Base-by-base conservation (phyloP, 2,797 vertebrate species). In the Paguma larvata region DNA sequence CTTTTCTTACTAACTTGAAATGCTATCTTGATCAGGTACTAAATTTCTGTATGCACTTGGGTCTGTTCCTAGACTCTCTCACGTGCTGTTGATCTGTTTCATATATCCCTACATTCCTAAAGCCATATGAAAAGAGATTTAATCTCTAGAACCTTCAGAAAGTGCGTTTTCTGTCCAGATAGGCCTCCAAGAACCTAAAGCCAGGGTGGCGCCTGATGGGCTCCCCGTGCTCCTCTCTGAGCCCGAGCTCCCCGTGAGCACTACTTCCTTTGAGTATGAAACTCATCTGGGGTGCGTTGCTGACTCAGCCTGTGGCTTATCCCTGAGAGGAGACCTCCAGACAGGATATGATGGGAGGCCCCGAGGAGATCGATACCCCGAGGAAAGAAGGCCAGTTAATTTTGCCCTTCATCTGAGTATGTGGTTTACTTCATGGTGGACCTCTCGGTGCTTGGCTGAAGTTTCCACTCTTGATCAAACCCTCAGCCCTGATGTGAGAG, bases 61-160 rank as follows among this genome's bases (percentile, higher is more conserved):
- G 32, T 92, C 77, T 90, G 62, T 92, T 94, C 93, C 94, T 94
- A 90, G 86, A 89, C 44, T 65, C 9, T 84, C 13, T 79, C 34
- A 48, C 23, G 53, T 96, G 56, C 68, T 70, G 3, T 85, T 85
- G 53, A 87, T 72, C 62, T 94, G 63, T 63, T 78, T 73, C 87
- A 2, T 92, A 16, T 88, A 34, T 84, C 91, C 80, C 93, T 96
- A 78, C 96, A 93, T 84, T 92, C 80, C 93, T 96, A 78, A 97
- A 93, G 88, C 91, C 86, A 9, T 84, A 73, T 77, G 85, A 93
- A 96, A 97, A 91, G 53, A 92, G 34, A 94, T 95, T 95, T 95
- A 91, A 96, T 95, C 93, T 91, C 89, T 89, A 48, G 67, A 96
- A 95, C 9, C 68, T 89, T 92, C 72, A 94, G 67, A 87, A 88